These are phyloP conservation scores for Drymonia ruficornis DNA, from an alignment of 2,888 invertebrate genomes.

Conservation along the genomic window DNA sequence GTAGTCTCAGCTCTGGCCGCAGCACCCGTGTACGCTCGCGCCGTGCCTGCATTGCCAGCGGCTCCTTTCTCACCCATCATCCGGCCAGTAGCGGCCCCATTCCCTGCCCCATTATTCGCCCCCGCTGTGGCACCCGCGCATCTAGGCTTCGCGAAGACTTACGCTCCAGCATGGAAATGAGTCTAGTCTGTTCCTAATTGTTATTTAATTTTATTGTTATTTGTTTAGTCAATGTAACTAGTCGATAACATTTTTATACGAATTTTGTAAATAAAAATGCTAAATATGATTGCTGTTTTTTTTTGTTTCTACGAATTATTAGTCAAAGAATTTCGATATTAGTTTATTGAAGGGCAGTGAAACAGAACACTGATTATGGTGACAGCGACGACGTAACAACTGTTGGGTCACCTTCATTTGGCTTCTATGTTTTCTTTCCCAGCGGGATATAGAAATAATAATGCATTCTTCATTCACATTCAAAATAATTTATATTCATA, in stretches of 20 bases:
- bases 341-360: slow-evolving; percentile 2
- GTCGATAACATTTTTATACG: slow-evolving; percentile 45
- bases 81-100: slow-evolving; percentile 45
- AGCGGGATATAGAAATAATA: background rate
- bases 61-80: slow-evolving; percentile 59
- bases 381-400: background rate
- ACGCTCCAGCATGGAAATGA: slow-evolving; percentile 67
- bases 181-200: slow-evolving; percentile 46
- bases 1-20: slow-evolving; percentile 18
- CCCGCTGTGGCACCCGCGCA: slow-evolving; percentile 58
- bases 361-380: background rate
- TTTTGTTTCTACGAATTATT: background rate
- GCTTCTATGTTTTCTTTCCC: background rate
- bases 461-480: too few species aligned
- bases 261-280: slow-evolving; percentile 54
- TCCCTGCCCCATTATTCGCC: slow-evolving; percentile 45
- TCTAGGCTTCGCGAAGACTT: background rate
- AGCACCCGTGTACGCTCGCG: slow-evolving; percentile 42
- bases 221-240: slow-evolving; percentile 30
- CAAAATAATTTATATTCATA: too few species aligned
- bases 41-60: slow-evolving; percentile 37
- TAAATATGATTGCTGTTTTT: slow-evolving; percentile 11
- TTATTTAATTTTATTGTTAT: slow-evolving; percentile 41
- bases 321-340: too few species aligned
- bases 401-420: background rate